Evolutionary conservation across 2,113 vertebrate species (phyloP), one percentile per base, ranked within the genome.

Genomic region (Terrapene triunguis): DNA sequence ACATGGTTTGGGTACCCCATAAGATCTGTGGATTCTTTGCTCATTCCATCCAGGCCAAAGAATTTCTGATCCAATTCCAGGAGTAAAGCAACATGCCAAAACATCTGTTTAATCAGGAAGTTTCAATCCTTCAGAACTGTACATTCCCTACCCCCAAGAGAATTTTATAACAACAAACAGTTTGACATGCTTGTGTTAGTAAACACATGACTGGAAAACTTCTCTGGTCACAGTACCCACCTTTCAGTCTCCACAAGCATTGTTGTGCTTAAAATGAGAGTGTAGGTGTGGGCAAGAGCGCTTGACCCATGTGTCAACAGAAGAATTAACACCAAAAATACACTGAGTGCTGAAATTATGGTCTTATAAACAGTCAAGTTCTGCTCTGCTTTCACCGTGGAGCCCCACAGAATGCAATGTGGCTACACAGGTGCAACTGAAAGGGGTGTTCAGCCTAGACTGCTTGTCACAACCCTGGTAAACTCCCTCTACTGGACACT

Each of bases 1-100:
- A 25, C 1, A 10, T 1, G 6, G 2, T 0, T 2, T 24, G 6
- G 1, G 0, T 76, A 89, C 78, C 25, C 21, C 0, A 2, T 3
- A 8, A 0, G 50, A 80, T 3, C 29, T 85, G 55, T 74, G 4
- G 1, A 16, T 54, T 78, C 35, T 47, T 81, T 87, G 13, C 24
- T 88, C 2, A 13, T 80, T 83, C 27, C 10, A 48, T 27, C 54
- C 87, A 74, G 92, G n/a, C 29, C 84, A 85, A 42, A 93, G 62
- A 38, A 79, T 54, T 80, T 81, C 80, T 89, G 22, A 11, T 57
- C 21, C 78, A 53, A 11, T 12, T 17, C 2, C 51, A 80, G 54
- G 76, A 87, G 3, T 51, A 82, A 79, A 72, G 13, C 78, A 5
- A 24, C 8, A 27, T 32, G 76, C 3, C 86, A 84, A 35, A 80